These are phyloP conservation scores for Pangasius mekongensis DNA, from an alignment of 2,797 vertebrate genomes.

Conservation along the genomic window DNA sequence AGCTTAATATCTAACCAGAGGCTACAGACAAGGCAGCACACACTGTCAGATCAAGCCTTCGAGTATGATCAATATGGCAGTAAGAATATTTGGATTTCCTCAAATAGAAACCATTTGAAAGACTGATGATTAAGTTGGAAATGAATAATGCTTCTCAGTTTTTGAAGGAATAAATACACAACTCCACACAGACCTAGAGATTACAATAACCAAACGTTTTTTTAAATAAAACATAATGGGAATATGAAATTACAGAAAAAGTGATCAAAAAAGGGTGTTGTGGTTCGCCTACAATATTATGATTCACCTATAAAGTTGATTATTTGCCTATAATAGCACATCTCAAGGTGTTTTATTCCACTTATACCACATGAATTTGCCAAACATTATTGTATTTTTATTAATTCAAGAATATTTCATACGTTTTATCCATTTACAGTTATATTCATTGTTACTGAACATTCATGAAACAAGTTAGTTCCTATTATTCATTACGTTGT, in stretches of 20 bases:
- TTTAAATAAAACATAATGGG: neutral
- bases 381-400: neutral
- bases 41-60: slow-evolving; percentile 30
- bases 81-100: slow-evolving; percentile 5
- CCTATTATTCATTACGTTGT: neutral
- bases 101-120: slow-evolving; percentile 26
- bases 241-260: neutral
- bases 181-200: neutral
- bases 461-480: neutral
- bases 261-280: neutral
- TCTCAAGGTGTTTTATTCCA: neutral
- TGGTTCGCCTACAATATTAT: neutral
- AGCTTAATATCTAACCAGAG: slow-evolving; percentile 36
- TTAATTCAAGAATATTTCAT: neutral
- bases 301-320: neutral
- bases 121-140: slow-evolving; percentile 21
- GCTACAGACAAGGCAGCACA: slow-evolving; percentile 40
- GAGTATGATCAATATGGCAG: slow-evolving; percentile 14
- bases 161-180: slow-evolving; percentile 2
- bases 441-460: neutral
- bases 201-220: neutral
- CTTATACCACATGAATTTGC: neutral
- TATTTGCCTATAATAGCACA: neutral
- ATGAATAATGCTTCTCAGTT: slow-evolving; percentile 24
- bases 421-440: neutral